phyloP scores from a whole-genome alignment of 2,888 invertebrate species.

The Sicus ferrugineus region DNA sequence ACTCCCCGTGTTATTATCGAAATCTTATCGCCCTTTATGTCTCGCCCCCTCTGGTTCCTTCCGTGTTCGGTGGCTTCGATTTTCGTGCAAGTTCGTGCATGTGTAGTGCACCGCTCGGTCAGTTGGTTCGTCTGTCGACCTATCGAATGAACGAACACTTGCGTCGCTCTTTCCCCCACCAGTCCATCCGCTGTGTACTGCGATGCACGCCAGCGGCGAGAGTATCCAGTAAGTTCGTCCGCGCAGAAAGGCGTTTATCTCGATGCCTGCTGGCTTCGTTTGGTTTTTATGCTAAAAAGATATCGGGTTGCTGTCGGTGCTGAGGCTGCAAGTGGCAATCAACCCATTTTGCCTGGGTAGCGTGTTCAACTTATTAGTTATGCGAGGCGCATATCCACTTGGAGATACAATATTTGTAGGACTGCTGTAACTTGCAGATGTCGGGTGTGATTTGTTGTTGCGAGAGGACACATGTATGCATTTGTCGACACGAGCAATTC shows the following conservation, averaged over 20 bases:
- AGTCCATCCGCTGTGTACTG: too few species aligned
- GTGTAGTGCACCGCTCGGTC: neutral
- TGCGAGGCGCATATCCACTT: constrained; percentile 14
- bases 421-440: too few species aligned
- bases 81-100: constrained; percentile 1
- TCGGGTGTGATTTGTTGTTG: too few species aligned
- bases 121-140: neutral
- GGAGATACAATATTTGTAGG: neutral
- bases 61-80: neutral
- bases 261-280: constrained; percentile 9
- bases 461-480: too few species aligned
- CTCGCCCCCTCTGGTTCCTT: neutral
- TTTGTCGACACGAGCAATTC: too few species aligned
- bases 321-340: neutral
- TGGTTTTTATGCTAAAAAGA: constrained; percentile 28
- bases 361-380: constrained; percentile 20
- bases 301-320: neutral
- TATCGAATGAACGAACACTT: neutral
- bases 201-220: neutral
- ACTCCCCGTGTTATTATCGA: neutral
- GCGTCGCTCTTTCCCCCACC: neutral
- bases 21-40: constrained; percentile 11
- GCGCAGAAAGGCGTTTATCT: constrained; percentile 24
- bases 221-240: neutral
- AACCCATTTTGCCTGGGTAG: constrained; percentile 1